A percentile compares a stretch with the other conserved stretches of the same genome.
Conservation (phyloP, 2,797 vertebrate species). For the Galago senegalensis region DNA sequence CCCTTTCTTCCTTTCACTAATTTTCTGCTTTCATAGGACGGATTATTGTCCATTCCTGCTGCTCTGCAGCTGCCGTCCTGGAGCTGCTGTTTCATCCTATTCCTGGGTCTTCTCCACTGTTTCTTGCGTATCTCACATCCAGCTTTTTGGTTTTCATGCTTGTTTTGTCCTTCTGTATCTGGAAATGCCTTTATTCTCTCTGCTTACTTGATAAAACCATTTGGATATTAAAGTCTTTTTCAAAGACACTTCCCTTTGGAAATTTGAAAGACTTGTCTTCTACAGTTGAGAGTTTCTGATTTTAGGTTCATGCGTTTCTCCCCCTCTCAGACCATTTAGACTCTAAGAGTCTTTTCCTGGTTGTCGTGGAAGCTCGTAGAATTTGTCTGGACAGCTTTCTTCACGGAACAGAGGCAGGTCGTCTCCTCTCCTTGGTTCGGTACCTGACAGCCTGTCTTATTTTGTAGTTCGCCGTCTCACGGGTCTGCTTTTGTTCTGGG, state of each 20-base stretch:
- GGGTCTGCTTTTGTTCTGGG: not conserved
- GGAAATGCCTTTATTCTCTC: conserved; percentile 39
- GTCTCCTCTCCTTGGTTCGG: not conserved
- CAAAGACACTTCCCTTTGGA: conserved; percentile 53
- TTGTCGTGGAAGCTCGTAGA: conserved; percentile 27
- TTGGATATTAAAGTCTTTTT: conserved; percentile 41
- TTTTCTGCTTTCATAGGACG: conserved; percentile 69
- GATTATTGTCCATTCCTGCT: conserved; percentile 62
- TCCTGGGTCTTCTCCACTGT: conserved; percentile 55
- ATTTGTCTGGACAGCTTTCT: not conserved
- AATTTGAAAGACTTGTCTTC: conserved; percentile 29
- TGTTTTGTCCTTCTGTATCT: conserved; percentile 35
- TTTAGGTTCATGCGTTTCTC: not conserved
- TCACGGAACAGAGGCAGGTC: not conserved
- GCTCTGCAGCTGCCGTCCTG: conserved; percentile 56
- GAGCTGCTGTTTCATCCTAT: conserved; percentile 31
- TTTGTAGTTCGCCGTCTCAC: not conserved
- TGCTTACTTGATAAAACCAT: not conserved
- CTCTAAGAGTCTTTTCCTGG: not conserved
- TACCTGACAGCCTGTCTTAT: not conserved
- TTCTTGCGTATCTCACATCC: conserved; percentile 41
- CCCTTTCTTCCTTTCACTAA: conserved; percentile 66
- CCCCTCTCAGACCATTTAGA: not conserved
- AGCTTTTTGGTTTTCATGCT: conserved; percentile 47
- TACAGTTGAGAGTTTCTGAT: not conserved